These are phyloP conservation scores for Neodiprion virginianus DNA, from an alignment of 1,140 invertebrate genomes.

Conservation along the genomic window DNA sequence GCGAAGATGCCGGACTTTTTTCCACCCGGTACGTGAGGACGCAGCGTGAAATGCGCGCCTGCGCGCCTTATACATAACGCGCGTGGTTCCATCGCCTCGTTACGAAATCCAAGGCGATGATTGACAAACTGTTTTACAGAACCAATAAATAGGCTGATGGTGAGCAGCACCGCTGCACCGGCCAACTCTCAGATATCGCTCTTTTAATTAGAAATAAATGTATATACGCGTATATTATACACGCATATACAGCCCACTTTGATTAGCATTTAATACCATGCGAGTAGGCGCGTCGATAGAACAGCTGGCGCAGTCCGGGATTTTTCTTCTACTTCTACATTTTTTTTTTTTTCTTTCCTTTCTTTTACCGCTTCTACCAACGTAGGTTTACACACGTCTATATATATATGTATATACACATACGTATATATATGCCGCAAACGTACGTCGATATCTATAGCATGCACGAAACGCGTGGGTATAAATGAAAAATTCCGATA, in stretches of 20 bases:
- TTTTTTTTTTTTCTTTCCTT: too few relatives aligned
- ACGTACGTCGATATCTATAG: not conserved
- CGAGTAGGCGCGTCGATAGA: constrained; percentile 30
- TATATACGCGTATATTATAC: constrained; percentile 28
- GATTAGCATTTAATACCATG: constrained; percentile 43
- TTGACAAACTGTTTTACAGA: not conserved
- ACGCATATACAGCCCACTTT: not conserved
- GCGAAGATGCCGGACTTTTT: too few relatives aligned
- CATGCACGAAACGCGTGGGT: constrained; percentile 3
- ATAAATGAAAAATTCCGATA: constrained; percentile 13
- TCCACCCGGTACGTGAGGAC: too few relatives aligned
- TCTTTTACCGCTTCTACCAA: too few relatives aligned
- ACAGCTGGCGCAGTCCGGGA: not conserved
- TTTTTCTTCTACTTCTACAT: too few relatives aligned
- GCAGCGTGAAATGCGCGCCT: too few relatives aligned
- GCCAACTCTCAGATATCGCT: constrained; percentile 10
- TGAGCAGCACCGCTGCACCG: too few relatives aligned
- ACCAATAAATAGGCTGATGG: not conserved
- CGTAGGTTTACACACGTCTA: not conserved
- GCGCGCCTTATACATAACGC: too few relatives aligned
- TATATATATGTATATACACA: too few relatives aligned
- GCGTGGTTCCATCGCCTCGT: too few relatives aligned
- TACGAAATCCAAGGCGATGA: not conserved
- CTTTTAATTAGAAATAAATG: constrained; percentile 45
- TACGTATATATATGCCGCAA: too few relatives aligned